phyloP scores from a whole-genome alignment of 2,888 invertebrate species.

The Helleia helle region DNA sequence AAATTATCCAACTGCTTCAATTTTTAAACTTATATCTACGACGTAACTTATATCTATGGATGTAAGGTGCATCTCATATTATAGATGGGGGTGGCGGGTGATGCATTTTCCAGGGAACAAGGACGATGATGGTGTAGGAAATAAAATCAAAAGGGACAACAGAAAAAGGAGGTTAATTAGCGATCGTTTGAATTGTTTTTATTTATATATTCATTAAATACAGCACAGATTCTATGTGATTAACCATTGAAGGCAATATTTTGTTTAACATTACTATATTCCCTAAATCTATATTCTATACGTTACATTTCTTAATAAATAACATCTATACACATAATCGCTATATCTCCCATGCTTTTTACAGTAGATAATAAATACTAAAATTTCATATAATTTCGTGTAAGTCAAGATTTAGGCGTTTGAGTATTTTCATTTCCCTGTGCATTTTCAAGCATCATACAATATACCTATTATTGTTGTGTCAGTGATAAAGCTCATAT shows the following conservation, averaged over 20 bases:
- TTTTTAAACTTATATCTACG: no score
- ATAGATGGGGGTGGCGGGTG: no score
- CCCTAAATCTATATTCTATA: background rate
- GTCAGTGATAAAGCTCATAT: no score
- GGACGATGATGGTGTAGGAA: no score
- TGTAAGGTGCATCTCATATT: no score
- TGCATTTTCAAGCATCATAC: background rate
- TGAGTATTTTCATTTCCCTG: background rate
- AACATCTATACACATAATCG: background rate
- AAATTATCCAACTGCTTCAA: no score
- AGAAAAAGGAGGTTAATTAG: no score
- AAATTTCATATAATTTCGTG: background rate
- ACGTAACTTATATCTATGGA: no score
- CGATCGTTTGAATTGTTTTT: background rate
- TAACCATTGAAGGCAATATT: constrained; percentile 10
- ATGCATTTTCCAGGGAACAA: no score
- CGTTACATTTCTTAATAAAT: background rate
- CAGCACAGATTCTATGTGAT: constrained; percentile 11
- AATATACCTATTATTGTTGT: background rate
- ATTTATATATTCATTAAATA: constrained; percentile 14
- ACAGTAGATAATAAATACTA: background rate
- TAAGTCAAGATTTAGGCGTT: background rate
- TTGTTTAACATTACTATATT: background rate
- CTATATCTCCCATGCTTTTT: no score
- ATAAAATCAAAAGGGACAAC: no score